A percentile compares a stretch with the other conserved stretches of the same genome.
phyloP scores from a whole-genome alignment of 1,140 invertebrate genomes.

The Drosophila lacertosa region DNA sequence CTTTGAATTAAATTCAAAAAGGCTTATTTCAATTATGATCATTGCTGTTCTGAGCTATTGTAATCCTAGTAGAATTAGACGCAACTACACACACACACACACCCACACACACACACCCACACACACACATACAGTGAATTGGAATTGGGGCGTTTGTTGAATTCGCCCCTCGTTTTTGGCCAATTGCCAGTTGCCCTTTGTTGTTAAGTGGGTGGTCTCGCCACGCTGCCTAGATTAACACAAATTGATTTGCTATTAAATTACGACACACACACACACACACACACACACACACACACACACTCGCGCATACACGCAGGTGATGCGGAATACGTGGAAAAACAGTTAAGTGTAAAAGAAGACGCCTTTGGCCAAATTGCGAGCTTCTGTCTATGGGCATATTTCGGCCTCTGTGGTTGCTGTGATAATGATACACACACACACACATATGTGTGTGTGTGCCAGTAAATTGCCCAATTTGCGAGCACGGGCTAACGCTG shows the following conservation, averaged over 20 bases:
- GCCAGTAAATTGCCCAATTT: conserved; percentile 74
- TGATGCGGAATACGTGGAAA: conserved; percentile 62
- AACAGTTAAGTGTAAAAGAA: conserved; percentile 83
- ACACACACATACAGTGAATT: too few relatives aligned
- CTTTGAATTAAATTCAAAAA: too few relatives aligned
- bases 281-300: conserved; percentile 14
- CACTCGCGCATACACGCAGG: conserved; percentile 24
- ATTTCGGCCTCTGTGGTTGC: conserved; percentile 62
- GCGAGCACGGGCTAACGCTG: conserved; percentile 53
- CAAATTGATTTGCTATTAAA: conserved; percentile 83
- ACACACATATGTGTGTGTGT: conserved; percentile 19
- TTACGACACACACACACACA: conserved; percentile 52
- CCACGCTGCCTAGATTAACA: conserved; percentile 68
- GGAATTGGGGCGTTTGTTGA: not conserved
- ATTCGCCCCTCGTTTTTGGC: conserved; percentile 10
- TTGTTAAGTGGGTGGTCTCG: conserved; percentile 67
- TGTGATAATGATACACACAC: conserved; percentile 79
- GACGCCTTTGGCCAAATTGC: conserved; percentile 67
- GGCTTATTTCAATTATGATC: too few relatives aligned
- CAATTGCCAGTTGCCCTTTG: conserved; percentile 33
- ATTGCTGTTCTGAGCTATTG: too few relatives aligned
- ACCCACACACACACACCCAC: too few relatives aligned
- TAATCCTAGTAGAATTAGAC: too few relatives aligned
- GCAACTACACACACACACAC: too few relatives aligned
- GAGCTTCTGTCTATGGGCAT: conserved; percentile 42